Conservation (phyloP, 2,113 vertebrate species). For the Dissostichus mawsoni region DNA sequence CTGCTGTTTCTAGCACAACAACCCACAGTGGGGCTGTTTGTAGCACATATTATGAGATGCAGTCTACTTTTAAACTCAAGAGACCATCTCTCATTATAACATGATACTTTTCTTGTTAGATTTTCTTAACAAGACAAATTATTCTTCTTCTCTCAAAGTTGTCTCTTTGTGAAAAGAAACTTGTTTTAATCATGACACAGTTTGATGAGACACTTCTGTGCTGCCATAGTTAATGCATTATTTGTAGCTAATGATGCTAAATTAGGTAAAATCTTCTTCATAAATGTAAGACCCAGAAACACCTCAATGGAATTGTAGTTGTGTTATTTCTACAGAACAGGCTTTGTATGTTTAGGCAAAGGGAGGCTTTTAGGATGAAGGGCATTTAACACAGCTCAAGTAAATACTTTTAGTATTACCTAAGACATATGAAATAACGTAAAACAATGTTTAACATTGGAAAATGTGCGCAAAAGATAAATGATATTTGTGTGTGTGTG, state of each 20-base stretch:
- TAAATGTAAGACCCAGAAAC: conserved; percentile 3
- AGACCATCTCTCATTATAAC: conserved; percentile 33
- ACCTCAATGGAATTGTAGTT: background rate
- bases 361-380: background rate
- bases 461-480: background rate
- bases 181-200: conserved; percentile 9
- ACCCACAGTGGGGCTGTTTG: conserved; percentile 28
- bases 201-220: conserved; percentile 1
- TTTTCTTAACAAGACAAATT: conserved; percentile 32
- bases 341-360: no score
- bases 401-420: background rate
- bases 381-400: background rate
- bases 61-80: conserved; percentile 34
- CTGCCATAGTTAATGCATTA: background rate
- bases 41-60: conserved; percentile 1
- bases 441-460: background rate
- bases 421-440: background rate
- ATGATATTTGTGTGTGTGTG: background rate
- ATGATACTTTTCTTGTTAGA: conserved; percentile 22
- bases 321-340: background rate
- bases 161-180: conserved; percentile 2
- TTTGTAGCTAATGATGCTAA: conserved; percentile 17
- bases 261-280: conserved; percentile 19
- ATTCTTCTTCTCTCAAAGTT: conserved; percentile 7
- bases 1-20: conserved; percentile 42